Evolutionary conservation across 2,888 invertebrate species (phyloP), one percentile per base, ranked within the genome.

Genomic region (Phengaris alcon): DNA sequence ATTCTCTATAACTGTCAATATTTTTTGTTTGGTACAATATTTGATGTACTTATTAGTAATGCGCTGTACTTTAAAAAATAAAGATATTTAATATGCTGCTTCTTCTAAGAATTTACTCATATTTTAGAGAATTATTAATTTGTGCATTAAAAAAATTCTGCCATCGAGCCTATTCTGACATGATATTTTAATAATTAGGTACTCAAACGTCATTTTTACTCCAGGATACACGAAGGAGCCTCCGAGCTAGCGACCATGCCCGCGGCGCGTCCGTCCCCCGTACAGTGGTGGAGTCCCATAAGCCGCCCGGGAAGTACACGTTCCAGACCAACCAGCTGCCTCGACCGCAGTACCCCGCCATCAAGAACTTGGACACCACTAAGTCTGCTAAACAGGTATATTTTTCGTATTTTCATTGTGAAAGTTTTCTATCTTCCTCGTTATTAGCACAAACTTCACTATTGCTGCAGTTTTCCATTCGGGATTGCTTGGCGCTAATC

Each of bases 301-400:
- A 88, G 80, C 82, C 90, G 77, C 84, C 93, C 76, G 85, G 93
- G 80, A 85, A 94, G 84, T 87, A 94, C 86, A 86, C 93, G 81
- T 86, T 93, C 91, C 96, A 95, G 86, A 95, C 96, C 52, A 96
- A 95, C 76, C 96, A 96, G 83, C 90, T 97, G 80, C 97, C 97
- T 0, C 91, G 95, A 77, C 97, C 97, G 0, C 97, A 97, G 87
- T 96, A 95, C 82, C 93, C 94, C 10, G 83, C 91, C 59, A 94
- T 94, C 79, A 95, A 94, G 84, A 89, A 93, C 78, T 90, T 92
- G 54, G 96, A 94, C 88, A 93, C 95, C 7, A 97, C 95, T 7
- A 97, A 97, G 89, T 94, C 94, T 73, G 96, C 96, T 74, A 97
- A 97, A 85, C 95, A 95, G 88, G 93, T 93, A 75, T 69, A 64